Evolutionary conservation across 2,797 vertebrate genomes (phyloP), one percentile per base, ranked within the genome.

Genomic region (Eulemur mongoz): DNA sequence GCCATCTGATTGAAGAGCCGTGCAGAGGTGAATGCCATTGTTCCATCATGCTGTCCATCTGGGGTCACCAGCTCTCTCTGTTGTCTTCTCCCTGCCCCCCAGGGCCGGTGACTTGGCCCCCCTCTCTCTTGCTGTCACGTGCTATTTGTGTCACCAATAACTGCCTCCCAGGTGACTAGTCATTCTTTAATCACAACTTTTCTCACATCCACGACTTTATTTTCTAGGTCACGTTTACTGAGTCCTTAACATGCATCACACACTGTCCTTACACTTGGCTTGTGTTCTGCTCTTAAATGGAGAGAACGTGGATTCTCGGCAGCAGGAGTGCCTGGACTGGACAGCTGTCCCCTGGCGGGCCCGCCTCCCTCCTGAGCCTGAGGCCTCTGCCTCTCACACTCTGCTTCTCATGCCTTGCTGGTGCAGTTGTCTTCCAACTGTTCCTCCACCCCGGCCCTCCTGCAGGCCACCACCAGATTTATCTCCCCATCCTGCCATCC

Each of bases 381-480:
- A 40, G 48, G 63, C 45, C 70, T 30, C 38, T 75, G 30, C 23
- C 27, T 38, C 65, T 57, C 73, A 45, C 17, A 2, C 65, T 76
- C 45, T 40, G 59, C 20, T 54, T 50, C 75, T 50, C 59, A 4
- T 52, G 65, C 67, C 48, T 81, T 59, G 11, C 6, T 5, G 3
- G 35, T 15, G 32, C 81, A 94, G 82, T 90, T 88, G 87, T 85
- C 94, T 75, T 75, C 81, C 84, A 88, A 15, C 93, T 89, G 90
- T 54, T 76, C 65, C 50, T 59, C 20, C 15, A 4, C 52, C 67
- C 10, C 0, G 27, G 18, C 35, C 72, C 82, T 88, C 85, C 69
- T 27, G 22, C 12, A 79, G 69, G 70, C 92, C 35, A 13, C 86
- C 73, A n/a, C 57, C 79, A 87, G 38, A 50, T 38, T 40, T 12